A percentile compares a stretch with the other conserved stretches of the same genome.
phyloP scores from a whole-genome alignment of 2,888 invertebrate genomes.

The Dolichopus griseipennis region DNA sequence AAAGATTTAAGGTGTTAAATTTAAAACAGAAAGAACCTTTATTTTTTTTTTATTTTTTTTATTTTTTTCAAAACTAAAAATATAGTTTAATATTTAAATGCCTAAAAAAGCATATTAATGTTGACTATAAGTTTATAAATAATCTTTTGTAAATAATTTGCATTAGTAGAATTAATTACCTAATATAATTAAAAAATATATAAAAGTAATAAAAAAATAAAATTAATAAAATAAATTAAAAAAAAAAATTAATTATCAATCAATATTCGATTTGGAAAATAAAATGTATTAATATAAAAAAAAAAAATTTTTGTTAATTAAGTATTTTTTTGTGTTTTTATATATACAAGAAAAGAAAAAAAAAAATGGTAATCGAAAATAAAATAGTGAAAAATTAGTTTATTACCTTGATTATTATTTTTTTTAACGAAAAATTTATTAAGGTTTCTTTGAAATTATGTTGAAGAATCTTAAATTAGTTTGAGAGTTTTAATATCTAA shows the following conservation, averaged over 20 bases:
- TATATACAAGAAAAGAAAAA: slow-evolving; percentile 13
- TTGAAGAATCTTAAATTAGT: too few relatives aligned
- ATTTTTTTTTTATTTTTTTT: too few relatives aligned
- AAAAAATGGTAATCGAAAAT: slow-evolving; percentile 12
- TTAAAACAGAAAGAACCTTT: background rate
- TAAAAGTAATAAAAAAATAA: slow-evolving; percentile 17
- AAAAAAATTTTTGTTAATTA: slow-evolving; percentile 21
- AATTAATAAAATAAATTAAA: slow-evolving; percentile 23
- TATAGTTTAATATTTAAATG: too few relatives aligned
- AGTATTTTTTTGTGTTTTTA: slow-evolving; percentile 10
- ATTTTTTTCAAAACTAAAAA: too few relatives aligned
- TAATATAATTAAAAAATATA: slow-evolving; percentile 19
- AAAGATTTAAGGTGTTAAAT: too few relatives aligned
- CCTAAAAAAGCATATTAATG: background rate
- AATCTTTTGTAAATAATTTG: background rate
- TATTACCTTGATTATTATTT: background rate
- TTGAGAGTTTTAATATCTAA: too few relatives aligned
- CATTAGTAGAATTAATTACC: slow-evolving; percentile 22
- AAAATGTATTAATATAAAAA: slow-evolving; percentile 21
- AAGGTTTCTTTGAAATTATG: too few relatives aligned
- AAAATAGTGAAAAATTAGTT: slow-evolving; percentile 11
- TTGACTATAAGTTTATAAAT: background rate
- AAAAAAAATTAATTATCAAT: slow-evolving; percentile 17
- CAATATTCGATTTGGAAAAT: slow-evolving; percentile 13
- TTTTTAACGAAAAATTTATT: too few relatives aligned